Percentiles rank a stretch among this genome's conserved stretches.
Evolutionary conservation across 1,140 invertebrate genomes (phyloP).

Genomic region (Microplitis mediator): DNA sequence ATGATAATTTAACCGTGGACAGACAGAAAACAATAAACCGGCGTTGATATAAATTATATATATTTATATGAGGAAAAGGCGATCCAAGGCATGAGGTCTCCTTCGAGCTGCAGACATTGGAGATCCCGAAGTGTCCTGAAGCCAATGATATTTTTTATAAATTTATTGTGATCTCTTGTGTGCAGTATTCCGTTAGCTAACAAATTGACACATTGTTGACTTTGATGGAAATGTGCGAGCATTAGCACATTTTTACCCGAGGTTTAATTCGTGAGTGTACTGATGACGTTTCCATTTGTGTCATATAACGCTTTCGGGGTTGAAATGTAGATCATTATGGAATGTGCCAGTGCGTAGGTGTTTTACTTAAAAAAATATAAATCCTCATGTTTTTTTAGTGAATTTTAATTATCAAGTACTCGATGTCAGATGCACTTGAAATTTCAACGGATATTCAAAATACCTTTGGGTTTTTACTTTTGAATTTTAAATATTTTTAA

Average conservation of each 20-base stretch:
- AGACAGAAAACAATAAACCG: conserved; percentile 31
- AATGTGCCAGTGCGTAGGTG: conserved; percentile 55
- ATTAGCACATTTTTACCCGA: conserved; percentile 15
- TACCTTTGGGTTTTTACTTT: background rate
- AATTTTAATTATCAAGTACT: background rate
- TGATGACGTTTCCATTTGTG: conserved; percentile 30
- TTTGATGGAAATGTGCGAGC: background rate
- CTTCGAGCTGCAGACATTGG: conserved; percentile 30
- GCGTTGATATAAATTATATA: conserved; percentile 36
- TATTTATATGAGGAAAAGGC: conserved; percentile 33
- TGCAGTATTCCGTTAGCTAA: background rate
- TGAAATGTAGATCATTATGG: conserved; percentile 41
- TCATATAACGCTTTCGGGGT: conserved; percentile 37
- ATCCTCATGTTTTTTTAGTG: conserved; percentile 11
- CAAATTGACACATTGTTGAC: background rate
- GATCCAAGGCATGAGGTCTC: conserved; percentile 39
- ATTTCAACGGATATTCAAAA: conserved; percentile 5
- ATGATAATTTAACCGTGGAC: conserved; percentile 23
- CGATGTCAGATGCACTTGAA: background rate
- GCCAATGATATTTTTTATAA: conserved; percentile 21
- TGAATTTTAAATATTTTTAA: background rate
- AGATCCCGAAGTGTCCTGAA: too few species aligned
- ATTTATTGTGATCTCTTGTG: too few species aligned
- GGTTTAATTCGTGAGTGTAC: conserved; percentile 8
- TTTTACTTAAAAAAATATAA: conserved; percentile 37